Evolutionary conservation across 2,888 invertebrate species (phyloP).

Genomic region (Diadromus collaris): DNA sequence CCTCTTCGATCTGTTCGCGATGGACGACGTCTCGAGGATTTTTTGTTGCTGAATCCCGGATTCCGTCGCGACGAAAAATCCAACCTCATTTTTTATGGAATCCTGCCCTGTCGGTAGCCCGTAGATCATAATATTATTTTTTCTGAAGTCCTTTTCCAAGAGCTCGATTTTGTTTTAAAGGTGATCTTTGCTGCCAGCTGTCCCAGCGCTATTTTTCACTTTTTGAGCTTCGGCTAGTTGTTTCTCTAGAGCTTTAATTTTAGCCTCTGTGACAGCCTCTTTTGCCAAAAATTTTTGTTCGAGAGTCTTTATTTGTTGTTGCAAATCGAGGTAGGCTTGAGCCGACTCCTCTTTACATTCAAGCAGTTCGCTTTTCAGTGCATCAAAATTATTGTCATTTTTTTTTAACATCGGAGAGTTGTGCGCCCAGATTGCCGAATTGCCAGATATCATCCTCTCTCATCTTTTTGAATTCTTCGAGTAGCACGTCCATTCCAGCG

Average conservation of each 20-base stretch:
- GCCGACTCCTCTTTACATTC: conserved; percentile 37
- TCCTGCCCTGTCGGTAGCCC: conserved; percentile 1
- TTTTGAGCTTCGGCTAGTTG: conserved; percentile 7
- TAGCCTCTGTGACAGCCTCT: conserved; percentile 12
- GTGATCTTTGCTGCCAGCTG: background rate
- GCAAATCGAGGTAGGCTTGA: conserved; percentile 15
- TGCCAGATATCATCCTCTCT: background rate
- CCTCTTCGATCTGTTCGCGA: conserved; percentile 26
- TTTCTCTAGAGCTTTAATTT: conserved; percentile 25
- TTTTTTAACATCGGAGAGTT: background rate
- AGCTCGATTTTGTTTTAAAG: conserved; percentile 13
- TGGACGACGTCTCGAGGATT: conserved; percentile 17
- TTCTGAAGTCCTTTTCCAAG: conserved; percentile 29
- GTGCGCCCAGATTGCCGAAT: background rate
- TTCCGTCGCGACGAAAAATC: background rate
- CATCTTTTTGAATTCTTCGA: conserved; percentile 3
- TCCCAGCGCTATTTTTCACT: background rate
- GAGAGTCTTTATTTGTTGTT: conserved; percentile 20
- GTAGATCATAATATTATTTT: conserved; percentile 29
- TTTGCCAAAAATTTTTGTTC: conserved; percentile 28
- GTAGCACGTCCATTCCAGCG: conserved; percentile 2
- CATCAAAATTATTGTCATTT: conserved; percentile 19
- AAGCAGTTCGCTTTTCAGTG: conserved; percentile 14
- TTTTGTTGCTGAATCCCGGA: conserved; percentile 14
- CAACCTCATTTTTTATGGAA: conserved; percentile 18